Evolutionary conservation across 2,888 invertebrate genomes (phyloP).

Genomic region (Thera britannica): DNA sequence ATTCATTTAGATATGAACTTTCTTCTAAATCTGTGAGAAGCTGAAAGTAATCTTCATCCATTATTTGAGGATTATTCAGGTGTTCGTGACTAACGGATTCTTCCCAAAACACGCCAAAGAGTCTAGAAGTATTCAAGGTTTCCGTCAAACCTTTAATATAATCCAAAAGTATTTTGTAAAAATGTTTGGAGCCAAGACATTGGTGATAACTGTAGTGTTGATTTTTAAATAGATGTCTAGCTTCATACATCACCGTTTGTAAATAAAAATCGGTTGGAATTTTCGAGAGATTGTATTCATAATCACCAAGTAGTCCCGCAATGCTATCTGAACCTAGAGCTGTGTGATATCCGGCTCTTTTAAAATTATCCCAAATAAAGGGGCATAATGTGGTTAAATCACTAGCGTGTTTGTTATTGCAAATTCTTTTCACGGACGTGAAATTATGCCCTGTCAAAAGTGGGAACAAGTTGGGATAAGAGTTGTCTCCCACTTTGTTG

Average conservation of each 20-base stretch:
- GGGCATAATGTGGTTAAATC: slow-evolving; percentile 85
- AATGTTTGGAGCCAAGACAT: slow-evolving; percentile 87
- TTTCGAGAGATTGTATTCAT: slow-evolving; percentile 76
- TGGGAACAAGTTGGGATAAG: slow-evolving; percentile 94
- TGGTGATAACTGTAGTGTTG: slow-evolving; percentile 84
- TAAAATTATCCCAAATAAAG: slow-evolving; percentile 92
- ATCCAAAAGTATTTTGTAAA: slow-evolving; percentile 87
- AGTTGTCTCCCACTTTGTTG: slow-evolving; percentile 96
- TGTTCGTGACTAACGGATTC: slow-evolving; percentile 92
- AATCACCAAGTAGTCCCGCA: slow-evolving; percentile 49
- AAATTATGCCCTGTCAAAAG: slow-evolving; percentile 89
- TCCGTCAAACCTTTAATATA: slow-evolving; percentile 87
- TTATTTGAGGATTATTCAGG: slow-evolving; percentile 88
- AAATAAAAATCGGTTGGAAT: slow-evolving; percentile 93
- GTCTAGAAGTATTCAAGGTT: slow-evolving; percentile 80
- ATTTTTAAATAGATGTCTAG: slow-evolving; percentile 85
- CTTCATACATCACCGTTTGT: slow-evolving; percentile 87
- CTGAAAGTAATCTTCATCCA: slow-evolving; percentile 86
- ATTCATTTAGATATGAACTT: slow-evolving; percentile 84
- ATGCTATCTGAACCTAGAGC: slow-evolving; percentile 92
- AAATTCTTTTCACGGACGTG: slow-evolving; percentile 75
- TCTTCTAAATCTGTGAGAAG: slow-evolving; percentile 81
- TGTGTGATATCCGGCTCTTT: slow-evolving; percentile 88
- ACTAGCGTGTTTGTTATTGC: slow-evolving; percentile 9
- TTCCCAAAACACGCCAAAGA: slow-evolving; percentile 93